Percentiles rank a stretch among this genome's conserved stretches.
These are phyloP conservation scores for Ramphastos sulfuratus DNA, from an alignment of 2,113 vertebrate genomes.

Conservation along the genomic window DNA sequence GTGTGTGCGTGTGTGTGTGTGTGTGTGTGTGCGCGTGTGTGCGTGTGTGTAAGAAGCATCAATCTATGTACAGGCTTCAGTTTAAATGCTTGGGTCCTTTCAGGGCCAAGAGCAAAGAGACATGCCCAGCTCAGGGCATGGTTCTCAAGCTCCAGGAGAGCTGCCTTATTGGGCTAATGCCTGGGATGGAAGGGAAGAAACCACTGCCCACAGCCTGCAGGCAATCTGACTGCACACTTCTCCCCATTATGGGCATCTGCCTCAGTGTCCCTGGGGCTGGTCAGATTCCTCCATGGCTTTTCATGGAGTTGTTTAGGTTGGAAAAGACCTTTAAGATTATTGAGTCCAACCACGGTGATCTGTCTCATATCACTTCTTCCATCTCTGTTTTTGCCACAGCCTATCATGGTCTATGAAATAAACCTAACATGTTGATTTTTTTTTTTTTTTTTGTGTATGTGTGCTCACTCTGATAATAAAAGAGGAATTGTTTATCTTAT, in stretches of 20 bases:
- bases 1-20: background rate
- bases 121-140: background rate
- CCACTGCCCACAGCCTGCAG: background rate
- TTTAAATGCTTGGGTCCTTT: background rate
- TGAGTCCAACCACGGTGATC: background rate
- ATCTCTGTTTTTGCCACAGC: slow-evolving; percentile 16
- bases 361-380: background rate
- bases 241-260: background rate
- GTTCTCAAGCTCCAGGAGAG: background rate
- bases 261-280: background rate
- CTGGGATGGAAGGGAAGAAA: background rate
- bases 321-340: no score
- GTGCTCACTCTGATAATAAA: slow-evolving; percentile 42
- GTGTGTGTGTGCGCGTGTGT: fast-evolving
- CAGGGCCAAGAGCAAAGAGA: background rate
- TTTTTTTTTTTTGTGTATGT: background rate
- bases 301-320: background rate
- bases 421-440: background rate
- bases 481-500: slow-evolving; percentile 61
- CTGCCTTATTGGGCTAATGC: background rate
- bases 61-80: background rate
- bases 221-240: background rate
- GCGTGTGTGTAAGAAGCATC: background rate
- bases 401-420: background rate
- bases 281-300: background rate